Evolutionary conservation across 2,113 vertebrate species (phyloP).

Genomic region (Anguilla rostrata): DNA sequence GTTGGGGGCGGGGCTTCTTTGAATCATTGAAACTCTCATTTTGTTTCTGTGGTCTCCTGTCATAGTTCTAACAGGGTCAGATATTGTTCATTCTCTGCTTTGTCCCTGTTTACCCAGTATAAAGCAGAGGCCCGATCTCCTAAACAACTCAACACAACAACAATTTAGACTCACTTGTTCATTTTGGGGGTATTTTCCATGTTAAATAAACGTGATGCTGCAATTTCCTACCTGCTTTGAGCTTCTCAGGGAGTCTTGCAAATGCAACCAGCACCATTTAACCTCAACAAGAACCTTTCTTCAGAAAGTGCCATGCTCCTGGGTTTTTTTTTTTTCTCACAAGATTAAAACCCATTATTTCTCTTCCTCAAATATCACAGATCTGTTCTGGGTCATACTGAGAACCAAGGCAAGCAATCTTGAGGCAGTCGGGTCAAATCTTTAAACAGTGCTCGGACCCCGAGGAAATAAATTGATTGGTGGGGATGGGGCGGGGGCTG

Average conservation of each 20-base stretch:
- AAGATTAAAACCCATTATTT: slow-evolving; percentile 4
- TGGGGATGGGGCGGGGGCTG: neutral
- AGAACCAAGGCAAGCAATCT: neutral
- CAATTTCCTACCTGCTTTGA: neutral
- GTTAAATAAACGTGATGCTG: neutral
- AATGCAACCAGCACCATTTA: neutral
- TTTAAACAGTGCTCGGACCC: neutral
- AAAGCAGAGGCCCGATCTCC: neutral
- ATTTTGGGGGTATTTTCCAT: neutral
- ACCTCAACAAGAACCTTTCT: slow-evolving; percentile 3
- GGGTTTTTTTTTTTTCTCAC: slow-evolving; percentile 5
- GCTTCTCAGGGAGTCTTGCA: neutral
- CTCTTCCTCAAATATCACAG: slow-evolving; percentile 9
- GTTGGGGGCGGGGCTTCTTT: slow-evolving; percentile 15
- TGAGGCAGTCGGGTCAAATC: neutral
- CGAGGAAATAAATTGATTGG: neutral
- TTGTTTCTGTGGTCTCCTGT: slow-evolving; percentile 21
- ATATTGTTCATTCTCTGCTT: slow-evolving; percentile 22
- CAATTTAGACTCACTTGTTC: neutral
- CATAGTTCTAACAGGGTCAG: slow-evolving; percentile 16
- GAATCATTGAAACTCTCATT: neutral
- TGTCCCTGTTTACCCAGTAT: neutral
- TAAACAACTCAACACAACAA: neutral
- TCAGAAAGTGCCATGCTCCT: neutral
- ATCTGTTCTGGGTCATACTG: neutral